phyloP scores from a whole-genome alignment of 2,797 vertebrate species.

The Selene dorsalis region DNA sequence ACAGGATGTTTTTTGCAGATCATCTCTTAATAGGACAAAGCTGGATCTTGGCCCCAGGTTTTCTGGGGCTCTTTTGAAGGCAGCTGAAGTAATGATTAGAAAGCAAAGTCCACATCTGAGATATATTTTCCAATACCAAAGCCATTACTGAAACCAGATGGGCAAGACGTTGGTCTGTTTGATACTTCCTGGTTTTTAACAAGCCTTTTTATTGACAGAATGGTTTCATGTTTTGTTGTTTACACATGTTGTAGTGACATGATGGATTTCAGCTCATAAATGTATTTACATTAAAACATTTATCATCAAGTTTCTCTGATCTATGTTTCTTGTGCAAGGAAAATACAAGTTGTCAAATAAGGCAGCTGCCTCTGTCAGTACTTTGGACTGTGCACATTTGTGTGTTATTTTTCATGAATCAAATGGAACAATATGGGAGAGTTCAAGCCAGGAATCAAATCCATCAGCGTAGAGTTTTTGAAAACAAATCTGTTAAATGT shows the following conservation, averaged over 20 bases:
- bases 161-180: conserved; percentile 63
- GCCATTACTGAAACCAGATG: conserved; percentile 82
- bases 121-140: conserved; percentile 79
- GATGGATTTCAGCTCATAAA: conserved; percentile 49
- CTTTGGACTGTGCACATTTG: conserved; percentile 22
- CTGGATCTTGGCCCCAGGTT: conserved; percentile 59
- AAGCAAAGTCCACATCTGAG: conserved; percentile 83
- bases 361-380: background rate
- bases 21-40: conserved; percentile 71
- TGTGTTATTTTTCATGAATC: conserved; percentile 24
- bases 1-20: conserved; percentile 66
- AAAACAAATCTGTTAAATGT: conserved; percentile 40
- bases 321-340: conserved; percentile 6
- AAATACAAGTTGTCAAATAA: conserved; percentile 9
- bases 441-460: conserved; percentile 8
- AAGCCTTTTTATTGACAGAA: conserved; percentile 72
- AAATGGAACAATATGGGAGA: conserved; percentile 17
- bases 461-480: conserved; percentile 21
- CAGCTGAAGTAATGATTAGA: conserved; percentile 79
- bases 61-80: conserved; percentile 73
- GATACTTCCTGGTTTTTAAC: conserved; percentile 79
- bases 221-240: conserved; percentile 71
- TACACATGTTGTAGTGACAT: conserved; percentile 55
- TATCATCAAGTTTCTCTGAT: conserved; percentile 16
- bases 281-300: conserved; percentile 44